These are phyloP conservation scores for Bruchidius siliquastri DNA, from an alignment of 2,888 invertebrate genomes.

Conservation along the genomic window DNA sequence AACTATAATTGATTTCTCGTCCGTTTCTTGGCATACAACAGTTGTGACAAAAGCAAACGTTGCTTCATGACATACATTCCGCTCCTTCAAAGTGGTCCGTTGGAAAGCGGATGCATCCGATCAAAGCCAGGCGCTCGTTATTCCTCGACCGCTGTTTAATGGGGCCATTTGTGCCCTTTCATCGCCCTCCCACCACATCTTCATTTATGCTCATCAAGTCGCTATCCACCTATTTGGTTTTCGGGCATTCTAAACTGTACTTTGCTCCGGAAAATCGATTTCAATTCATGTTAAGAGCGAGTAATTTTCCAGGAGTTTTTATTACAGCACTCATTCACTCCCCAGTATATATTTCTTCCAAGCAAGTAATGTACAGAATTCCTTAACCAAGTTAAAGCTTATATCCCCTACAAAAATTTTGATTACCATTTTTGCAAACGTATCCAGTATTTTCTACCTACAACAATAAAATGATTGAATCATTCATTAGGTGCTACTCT, in stretches of 20 bases:
- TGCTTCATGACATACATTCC: not conserved
- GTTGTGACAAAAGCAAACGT: not conserved
- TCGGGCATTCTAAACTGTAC: not conserved
- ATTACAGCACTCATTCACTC: too few relatives aligned
- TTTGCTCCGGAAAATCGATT: not conserved
- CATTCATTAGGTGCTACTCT: too few relatives aligned
- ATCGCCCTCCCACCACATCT: constrained; percentile 14
- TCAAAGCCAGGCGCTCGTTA: constrained; percentile 37
- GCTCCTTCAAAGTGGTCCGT: constrained; percentile 35
- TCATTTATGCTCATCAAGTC: not conserved
- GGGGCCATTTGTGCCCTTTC: constrained; percentile 38
- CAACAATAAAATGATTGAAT: too few relatives aligned
- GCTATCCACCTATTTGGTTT: not conserved
- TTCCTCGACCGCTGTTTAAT: constrained; percentile 39
- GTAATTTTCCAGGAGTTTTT: not conserved
- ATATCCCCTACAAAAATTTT: too few relatives aligned
- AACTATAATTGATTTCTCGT: too few relatives aligned
- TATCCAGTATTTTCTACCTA: too few relatives aligned
- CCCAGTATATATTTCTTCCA: too few relatives aligned
- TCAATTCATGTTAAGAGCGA: not conserved
- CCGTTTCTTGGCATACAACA: too few relatives aligned
- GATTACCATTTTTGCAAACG: too few relatives aligned
- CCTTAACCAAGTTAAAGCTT: too few relatives aligned
- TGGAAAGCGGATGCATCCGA: constrained; percentile 39
- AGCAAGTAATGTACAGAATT: too few relatives aligned